Conservation (phyloP, 2,888 invertebrate genomes). For the Chrysolina oricalcia region DNA sequence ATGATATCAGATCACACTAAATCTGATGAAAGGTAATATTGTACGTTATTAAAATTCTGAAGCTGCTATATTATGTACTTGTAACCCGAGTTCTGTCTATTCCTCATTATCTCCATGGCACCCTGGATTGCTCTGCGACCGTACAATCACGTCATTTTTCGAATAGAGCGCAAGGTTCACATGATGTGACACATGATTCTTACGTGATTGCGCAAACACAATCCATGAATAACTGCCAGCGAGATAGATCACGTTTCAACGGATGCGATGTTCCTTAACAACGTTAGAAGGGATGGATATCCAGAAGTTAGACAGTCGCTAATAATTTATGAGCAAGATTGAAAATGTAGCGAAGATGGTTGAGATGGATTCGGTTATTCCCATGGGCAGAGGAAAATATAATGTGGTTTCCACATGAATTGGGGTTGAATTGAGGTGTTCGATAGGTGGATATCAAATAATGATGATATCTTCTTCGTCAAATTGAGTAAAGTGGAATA, state of each 20-base stretch:
- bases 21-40: no score
- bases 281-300: background rate
- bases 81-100: background rate
- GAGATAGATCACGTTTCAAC: background rate
- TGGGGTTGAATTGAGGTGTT: no score
- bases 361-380: background rate
- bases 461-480: no score
- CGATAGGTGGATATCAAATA: no score
- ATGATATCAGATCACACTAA: no score
- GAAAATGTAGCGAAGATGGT: background rate
- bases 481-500: no score
- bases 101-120: background rate
- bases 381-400: no score
- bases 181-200: background rate
- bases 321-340: background rate
- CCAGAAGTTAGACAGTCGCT: slow-evolving; percentile 5
- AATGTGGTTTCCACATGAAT: no score
- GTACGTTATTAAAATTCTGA: no score
- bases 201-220: background rate
- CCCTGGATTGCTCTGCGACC: background rate
- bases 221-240: background rate
- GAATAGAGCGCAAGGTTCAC: background rate
- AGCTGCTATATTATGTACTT: no score
- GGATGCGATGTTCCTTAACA: background rate
- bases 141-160: background rate